Evolutionary conservation across 2,113 vertebrate species (phyloP).

Genomic region (Ciconia boyciana): DNA sequence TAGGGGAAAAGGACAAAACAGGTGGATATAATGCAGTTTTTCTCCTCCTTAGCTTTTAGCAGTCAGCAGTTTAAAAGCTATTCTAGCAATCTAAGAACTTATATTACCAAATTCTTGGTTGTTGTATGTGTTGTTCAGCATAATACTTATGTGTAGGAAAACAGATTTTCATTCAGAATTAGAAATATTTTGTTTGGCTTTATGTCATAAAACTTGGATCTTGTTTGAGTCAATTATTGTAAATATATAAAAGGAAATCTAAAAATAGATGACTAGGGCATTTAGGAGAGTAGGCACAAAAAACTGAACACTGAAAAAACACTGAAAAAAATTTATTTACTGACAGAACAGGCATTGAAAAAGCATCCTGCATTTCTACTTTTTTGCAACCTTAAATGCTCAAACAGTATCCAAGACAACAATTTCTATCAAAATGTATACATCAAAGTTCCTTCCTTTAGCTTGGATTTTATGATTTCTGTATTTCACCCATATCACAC

Average conservation of each 20-base stretch:
- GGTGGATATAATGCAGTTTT: not conserved
- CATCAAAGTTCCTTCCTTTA: not conserved
- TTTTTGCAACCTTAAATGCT: not conserved
- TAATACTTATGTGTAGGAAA: not conserved
- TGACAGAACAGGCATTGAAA: not conserved
- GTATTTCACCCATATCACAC: not conserved
- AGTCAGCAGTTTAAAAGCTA: not conserved
- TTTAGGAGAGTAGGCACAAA: not conserved
- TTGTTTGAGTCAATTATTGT: not conserved
- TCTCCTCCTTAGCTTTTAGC: not conserved
- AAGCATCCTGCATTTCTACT: not conserved
- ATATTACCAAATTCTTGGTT: not conserved
- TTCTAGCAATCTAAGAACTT: not conserved
- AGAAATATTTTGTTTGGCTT: not conserved
- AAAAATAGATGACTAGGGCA: not conserved
- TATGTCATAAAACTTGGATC: not conserved
- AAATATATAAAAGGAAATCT: not conserved
- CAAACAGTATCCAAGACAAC: not conserved
- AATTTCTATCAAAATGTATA: not conserved
- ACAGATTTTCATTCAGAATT: not conserved
- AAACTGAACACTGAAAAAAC: not conserved
- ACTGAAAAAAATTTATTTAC: not conserved
- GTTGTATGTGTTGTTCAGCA: not conserved
- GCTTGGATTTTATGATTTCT: not conserved
- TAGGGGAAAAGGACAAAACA: not conserved